These are phyloP conservation scores for Poeciliopsis paucimaculata DNA, from an alignment of 2,797 vertebrate genomes.

Conservation along the genomic window DNA sequence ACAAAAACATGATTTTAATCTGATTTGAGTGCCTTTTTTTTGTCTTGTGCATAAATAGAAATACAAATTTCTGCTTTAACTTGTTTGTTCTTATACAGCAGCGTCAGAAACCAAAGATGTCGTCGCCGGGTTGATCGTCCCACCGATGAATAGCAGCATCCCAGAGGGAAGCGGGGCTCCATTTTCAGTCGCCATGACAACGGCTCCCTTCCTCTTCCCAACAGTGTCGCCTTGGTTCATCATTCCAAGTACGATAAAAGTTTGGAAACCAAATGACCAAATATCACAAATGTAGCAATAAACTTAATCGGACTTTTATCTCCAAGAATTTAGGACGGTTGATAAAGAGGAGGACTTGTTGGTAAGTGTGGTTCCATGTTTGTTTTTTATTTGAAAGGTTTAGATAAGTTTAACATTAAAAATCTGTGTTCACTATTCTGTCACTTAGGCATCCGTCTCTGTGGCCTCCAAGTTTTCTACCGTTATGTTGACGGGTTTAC, in stretches of 20 bases:
- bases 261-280: no score
- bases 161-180: conserved; percentile 5
- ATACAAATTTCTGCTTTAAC: no score
- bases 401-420: neutral
- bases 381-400: neutral
- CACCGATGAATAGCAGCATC: rapidly evolving
- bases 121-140: neutral
- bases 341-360: rapidly evolving
- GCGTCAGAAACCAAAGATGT: neutral
- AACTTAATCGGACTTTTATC: neutral
- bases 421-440: neutral
- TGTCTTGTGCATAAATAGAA: neutral
- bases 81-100: neutral
- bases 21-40: neutral
- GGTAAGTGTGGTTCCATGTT: conserved; percentile 21
- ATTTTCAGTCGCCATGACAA: conserved; percentile 46
- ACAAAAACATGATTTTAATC: neutral
- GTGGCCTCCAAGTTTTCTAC: neutral
- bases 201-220: conserved; percentile 44
- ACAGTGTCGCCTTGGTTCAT: conserved; percentile 52
- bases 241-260: conserved; percentile 49
- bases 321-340: conserved; percentile 39
- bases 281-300: neutral
- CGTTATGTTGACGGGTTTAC: conserved; percentile 85
- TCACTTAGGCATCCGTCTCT: conserved; percentile 8